Evolutionary conservation across 2,888 invertebrate species (phyloP).

Genomic region (Leptinotarsa haldemani): DNA sequence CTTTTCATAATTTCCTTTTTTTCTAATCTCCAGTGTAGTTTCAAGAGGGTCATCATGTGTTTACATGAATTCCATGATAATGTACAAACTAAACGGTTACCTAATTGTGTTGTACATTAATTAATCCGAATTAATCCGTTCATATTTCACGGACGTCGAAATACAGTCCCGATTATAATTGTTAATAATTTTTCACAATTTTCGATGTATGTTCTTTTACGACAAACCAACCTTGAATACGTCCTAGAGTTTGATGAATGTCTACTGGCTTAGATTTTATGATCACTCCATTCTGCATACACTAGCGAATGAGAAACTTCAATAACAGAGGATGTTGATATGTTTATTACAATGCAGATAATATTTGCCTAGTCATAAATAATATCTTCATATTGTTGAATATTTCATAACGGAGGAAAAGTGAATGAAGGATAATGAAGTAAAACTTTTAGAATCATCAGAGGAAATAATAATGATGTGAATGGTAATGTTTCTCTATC

Average conservation of each 20-base stretch:
- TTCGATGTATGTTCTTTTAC: slow-evolving; percentile 5
- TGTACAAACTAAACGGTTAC: background rate
- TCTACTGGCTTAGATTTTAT: background rate
- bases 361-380: background rate
- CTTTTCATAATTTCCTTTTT: no score
- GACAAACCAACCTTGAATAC: slow-evolving; percentile 3
- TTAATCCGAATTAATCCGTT: background rate
- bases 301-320: background rate
- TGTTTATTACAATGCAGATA: background rate
- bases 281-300: background rate
- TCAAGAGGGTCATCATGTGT: no score
- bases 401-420: background rate
- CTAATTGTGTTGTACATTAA: background rate
- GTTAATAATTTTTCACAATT: background rate
- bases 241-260: background rate
- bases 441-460: background rate
- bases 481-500: background rate
- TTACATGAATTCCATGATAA: no score
- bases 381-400: background rate
- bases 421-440: background rate
- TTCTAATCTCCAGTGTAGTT: no score
- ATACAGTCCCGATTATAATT: slow-evolving; percentile 2
- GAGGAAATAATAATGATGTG: background rate
- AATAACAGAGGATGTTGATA: background rate
- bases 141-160: background rate